Evolutionary conservation across 2,113 vertebrate genomes (phyloP).

Genomic region (Callocephalon fimbriatum): DNA sequence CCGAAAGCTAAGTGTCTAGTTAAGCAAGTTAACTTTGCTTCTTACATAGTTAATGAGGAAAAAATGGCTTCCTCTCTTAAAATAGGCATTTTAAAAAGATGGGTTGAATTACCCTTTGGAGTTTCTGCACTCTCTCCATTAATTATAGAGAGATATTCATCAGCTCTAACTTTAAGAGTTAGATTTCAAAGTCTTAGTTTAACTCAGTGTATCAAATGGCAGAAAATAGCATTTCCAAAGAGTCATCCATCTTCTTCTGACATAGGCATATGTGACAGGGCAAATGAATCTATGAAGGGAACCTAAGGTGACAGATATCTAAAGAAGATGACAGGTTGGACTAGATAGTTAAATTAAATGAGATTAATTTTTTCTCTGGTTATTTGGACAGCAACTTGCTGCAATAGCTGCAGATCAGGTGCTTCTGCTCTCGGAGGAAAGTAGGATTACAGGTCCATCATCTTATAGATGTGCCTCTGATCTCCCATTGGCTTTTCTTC

Average conservation of each 20-base stretch:
- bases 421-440: background rate
- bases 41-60: background rate
- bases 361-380: background rate
- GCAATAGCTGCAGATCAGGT: background rate
- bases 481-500: background rate
- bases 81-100: conserved; percentile 40
- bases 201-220: background rate
- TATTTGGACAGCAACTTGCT: background rate
- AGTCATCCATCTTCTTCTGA: background rate
- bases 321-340: background rate
- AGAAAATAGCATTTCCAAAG: background rate
- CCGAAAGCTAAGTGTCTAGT: background rate
- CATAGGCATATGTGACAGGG: background rate
- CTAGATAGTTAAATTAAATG: background rate
- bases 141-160: conserved; percentile 10
- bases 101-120: conserved; percentile 13
- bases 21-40: conserved; percentile 21
- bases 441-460: background rate
- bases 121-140: conserved; percentile 7
- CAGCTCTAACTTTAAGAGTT: background rate
- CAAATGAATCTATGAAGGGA: background rate
- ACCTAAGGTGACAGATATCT: background rate
- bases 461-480: background rate
- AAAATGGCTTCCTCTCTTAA: background rate
- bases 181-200: conserved; percentile 9